phyloP scores from a whole-genome alignment of 2,888 invertebrate species.

The Xanthia togata region DNA sequence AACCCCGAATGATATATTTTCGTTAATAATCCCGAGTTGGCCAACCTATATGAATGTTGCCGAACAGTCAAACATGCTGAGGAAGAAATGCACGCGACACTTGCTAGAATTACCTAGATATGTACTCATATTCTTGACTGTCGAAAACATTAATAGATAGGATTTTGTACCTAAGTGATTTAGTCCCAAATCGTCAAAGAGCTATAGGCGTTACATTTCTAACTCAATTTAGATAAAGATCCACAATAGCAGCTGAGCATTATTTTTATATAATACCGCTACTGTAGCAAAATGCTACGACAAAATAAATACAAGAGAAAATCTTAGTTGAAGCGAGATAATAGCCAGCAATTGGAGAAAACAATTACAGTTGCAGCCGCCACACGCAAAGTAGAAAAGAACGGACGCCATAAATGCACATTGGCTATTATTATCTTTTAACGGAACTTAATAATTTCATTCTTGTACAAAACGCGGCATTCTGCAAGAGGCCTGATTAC shows the following conservation, averaged over 20 bases:
- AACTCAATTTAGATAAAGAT: not conserved
- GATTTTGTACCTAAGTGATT: not conserved
- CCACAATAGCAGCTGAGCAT: not conserved
- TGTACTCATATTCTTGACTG: not conserved
- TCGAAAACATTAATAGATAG: not conserved
- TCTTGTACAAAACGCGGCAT: constrained; percentile 52
- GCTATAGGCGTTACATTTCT: no score
- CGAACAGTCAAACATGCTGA: not conserved
- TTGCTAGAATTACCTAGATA: not conserved
- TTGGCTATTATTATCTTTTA: constrained; percentile 63
- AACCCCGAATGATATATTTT: no score
- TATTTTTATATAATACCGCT: not conserved
- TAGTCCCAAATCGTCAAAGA: not conserved
- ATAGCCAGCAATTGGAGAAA: constrained; percentile 38
- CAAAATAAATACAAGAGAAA: constrained; percentile 4
- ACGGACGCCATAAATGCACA: constrained; percentile 58
- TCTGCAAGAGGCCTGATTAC: constrained; percentile 60
- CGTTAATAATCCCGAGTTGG: no score
- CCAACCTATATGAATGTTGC: not conserved
- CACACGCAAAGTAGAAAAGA: constrained; percentile 28
- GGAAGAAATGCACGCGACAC: no score
- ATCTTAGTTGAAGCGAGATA: not conserved
- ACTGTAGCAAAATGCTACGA: not conserved
- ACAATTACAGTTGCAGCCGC: constrained; percentile 26
- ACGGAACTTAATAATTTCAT: constrained; percentile 64